phyloP scores from a whole-genome alignment of 2,797 vertebrate genomes.

The Centropyge bicolor region DNA sequence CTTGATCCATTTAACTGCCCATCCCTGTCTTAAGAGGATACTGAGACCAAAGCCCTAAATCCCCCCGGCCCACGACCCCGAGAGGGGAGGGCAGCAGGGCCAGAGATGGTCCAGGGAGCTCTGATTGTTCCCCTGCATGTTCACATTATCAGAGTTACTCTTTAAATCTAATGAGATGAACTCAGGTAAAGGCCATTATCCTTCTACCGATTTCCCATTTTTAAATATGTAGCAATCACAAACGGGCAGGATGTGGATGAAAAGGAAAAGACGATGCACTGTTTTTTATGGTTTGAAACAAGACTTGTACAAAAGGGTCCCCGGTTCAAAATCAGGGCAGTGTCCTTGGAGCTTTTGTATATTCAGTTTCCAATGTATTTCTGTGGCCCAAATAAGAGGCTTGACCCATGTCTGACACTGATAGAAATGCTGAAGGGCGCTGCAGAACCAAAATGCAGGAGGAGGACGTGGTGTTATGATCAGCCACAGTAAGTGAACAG shows the following conservation, averaged over 20 bases:
- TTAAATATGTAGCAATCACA: background rate
- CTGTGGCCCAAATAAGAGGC: conserved; percentile 12
- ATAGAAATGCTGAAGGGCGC: background rate
- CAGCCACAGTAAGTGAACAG: conserved; percentile 6
- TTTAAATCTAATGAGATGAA: conserved; percentile 27
- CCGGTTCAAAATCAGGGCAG: conserved; percentile 2
- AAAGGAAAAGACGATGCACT: background rate
- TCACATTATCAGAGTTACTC: conserved; percentile 2
- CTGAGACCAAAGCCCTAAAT: conserved; percentile 78
- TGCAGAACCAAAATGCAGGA: conserved; percentile 10
- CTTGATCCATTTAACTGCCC: conserved; percentile 81
- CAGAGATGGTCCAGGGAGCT: conserved; percentile 28
- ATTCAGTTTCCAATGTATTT: background rate
- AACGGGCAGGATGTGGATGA: background rate
- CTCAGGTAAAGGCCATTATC: conserved; percentile 11
- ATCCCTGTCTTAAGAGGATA: conserved; percentile 81
- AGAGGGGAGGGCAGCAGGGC: conserved; percentile 29
- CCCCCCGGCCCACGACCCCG: conserved; percentile 52
- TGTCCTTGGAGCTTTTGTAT: conserved; percentile 8
- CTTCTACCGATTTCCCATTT: background rate
- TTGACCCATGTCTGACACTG: conserved; percentile 7
- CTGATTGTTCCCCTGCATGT: conserved; percentile 22
- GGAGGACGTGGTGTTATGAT: conserved; percentile 5
- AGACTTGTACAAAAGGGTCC: conserved; percentile 4
- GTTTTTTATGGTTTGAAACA: conserved; percentile 3